Evolutionary conservation across 1,140 invertebrate genomes (phyloP).

Genomic region (Cotesia glomerata): DNA sequence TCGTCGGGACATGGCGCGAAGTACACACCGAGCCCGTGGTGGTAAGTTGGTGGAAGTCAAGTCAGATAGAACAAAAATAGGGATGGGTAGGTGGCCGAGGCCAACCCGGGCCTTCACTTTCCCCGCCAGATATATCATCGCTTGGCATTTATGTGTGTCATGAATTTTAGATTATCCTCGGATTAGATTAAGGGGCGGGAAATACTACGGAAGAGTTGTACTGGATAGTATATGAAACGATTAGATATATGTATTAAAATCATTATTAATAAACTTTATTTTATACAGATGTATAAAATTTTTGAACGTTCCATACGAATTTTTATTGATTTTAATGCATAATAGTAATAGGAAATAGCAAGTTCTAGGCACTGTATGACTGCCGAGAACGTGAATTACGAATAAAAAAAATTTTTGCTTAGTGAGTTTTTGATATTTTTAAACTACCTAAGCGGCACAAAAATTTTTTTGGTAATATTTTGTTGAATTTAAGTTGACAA

Average conservation of each 20-base stretch:
- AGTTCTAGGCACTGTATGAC: too few species aligned
- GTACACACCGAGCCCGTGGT: constrained; percentile 6
- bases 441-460: too few species aligned
- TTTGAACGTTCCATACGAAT: neutral
- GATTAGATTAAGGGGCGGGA: constrained; percentile 58
- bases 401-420: too few species aligned
- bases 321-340: neutral
- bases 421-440: too few species aligned
- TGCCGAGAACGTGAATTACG: too few species aligned
- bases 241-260: neutral
- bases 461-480: too few species aligned
- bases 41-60: constrained; percentile 8
- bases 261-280: too few species aligned
- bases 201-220: neutral
- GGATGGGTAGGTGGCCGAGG: constrained; percentile 6
- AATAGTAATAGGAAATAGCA: too few species aligned
- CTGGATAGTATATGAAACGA: too few species aligned
- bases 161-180: constrained; percentile 62
- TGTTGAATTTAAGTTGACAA: too few species aligned
- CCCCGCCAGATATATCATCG: constrained; percentile 60
- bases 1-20: neutral
- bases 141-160: constrained; percentile 62
- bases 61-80: neutral
- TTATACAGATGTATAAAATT: neutral
- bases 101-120: constrained; percentile 39